phyloP scores from a whole-genome alignment of 2,888 invertebrate genomes.

The Oligia strigilis region DNA sequence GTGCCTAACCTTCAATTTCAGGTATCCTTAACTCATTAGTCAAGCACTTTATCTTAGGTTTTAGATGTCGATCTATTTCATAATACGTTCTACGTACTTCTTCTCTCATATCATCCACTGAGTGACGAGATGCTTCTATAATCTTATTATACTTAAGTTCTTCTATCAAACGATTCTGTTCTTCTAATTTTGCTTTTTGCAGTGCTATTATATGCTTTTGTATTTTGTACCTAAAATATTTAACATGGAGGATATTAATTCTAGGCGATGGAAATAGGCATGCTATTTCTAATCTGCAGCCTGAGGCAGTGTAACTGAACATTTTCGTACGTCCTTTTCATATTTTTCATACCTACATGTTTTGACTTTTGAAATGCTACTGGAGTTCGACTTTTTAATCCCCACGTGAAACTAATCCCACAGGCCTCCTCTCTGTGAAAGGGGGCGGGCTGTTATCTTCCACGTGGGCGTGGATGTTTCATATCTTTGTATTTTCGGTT shows the following conservation, averaged over 20 bases:
- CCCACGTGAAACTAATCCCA: not conserved
- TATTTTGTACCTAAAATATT: constrained; percentile 90
- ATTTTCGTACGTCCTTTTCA: not conserved
- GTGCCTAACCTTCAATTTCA: constrained; percentile 83
- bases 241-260: constrained; percentile 21
- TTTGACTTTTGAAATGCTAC: not conserved
- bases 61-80: constrained; percentile 89
- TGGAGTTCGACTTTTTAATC: not conserved
- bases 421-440: not conserved
- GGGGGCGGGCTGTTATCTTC: not conserved
- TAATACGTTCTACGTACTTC: constrained; percentile 90
- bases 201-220: constrained; percentile 94
- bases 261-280: not conserved
- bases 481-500: not conserved
- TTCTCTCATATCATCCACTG: constrained; percentile 89
- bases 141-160: constrained; percentile 93
- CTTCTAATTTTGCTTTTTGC: constrained; percentile 93
- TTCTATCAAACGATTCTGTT: constrained; percentile 93
- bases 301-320: not conserved
- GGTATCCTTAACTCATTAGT: constrained; percentile 86
- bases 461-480: not conserved
- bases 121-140: constrained; percentile 91
- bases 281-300: not conserved
- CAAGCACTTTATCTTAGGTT: constrained; percentile 90
- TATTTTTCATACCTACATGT: not conserved